Conservation (phyloP, 2,888 invertebrate species). For the Gortyna flavago region DNA sequence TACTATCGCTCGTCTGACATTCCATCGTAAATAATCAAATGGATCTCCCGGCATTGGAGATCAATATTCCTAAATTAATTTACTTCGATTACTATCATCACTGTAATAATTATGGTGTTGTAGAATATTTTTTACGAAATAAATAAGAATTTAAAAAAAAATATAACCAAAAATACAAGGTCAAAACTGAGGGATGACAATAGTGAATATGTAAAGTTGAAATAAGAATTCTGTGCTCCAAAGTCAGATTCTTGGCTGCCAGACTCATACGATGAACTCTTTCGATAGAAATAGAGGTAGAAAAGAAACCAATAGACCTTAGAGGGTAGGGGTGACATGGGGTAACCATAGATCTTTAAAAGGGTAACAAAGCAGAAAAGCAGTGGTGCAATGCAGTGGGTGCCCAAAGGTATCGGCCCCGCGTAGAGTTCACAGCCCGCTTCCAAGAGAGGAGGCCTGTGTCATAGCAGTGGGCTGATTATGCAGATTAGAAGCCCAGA, state of each 20-base stretch:
- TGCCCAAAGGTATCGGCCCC: neutral
- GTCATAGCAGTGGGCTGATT: neutral
- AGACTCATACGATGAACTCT: conserved; percentile 44
- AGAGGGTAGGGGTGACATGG: too few species aligned
- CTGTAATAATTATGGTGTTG: conserved; percentile 63
- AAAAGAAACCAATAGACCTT: neutral
- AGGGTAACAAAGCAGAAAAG: neutral
- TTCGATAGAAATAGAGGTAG: neutral
- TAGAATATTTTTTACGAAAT: conserved; percentile 64
- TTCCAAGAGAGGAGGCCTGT: neutral
- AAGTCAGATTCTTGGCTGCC: conserved; percentile 64
- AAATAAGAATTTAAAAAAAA: conserved; percentile 75
- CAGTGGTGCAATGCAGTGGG: neutral
- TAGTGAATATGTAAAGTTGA: conserved; percentile 75
- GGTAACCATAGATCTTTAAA: neutral
- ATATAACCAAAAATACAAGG: conserved; percentile 78
- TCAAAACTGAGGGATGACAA: conserved; percentile 74
- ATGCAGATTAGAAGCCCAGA: neutral
- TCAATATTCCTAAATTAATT: conserved; percentile 70
- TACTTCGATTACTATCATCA: conserved; percentile 71
- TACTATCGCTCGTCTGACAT: conserved; percentile 84
- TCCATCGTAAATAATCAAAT: conserved; percentile 81
- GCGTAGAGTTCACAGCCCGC: neutral
- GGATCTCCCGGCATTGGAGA: conserved; percentile 77
- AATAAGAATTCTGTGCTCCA: conserved; percentile 74